Base-by-base conservation (phyloP, 2,797 vertebrate species). In the Glossophaga mutica region DNA sequence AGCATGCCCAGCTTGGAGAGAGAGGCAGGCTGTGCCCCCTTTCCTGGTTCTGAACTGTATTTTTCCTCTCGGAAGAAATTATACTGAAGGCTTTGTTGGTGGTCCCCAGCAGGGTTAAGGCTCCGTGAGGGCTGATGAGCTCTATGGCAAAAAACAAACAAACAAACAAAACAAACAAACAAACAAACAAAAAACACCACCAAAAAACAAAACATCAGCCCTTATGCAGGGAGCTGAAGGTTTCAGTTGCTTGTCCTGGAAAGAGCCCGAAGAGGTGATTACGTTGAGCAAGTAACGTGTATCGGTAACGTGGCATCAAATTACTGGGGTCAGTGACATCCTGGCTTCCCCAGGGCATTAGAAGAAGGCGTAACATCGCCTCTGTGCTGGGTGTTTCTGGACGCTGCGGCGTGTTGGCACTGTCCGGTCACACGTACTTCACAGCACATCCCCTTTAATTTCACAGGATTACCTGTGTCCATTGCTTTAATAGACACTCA, bases 31-130 rank as follows among this genome's bases (percentile, higher is more conserved):
- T 94, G 37, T 65, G 10, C 26, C 70, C 46, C 39, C 19, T 37
- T 29, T 21, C 8, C 5, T 21, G 26, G 26, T 78, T 97, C 97
- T 82, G 87, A 95, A 77, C 68, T 91, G 44, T 37, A 11, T 65
- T 95, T 98, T 98, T 97, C 95, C 19, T 93, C 98, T 97, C 76
- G 65, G 50, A 94, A 84, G 65, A 97, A 96, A 93, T 97, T 34
- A 89, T 76, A 37, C 29, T 83, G 48, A 48, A 77, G 83, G 97
- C 12, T 65, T 29, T n/a, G 94, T 93, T 87, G 97, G 82, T 79
- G 94, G 68, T 76, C 85, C n/a, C 92, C 77, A 79, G 81, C 87
- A 74, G 87, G 68, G 65, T n/a, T 90, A 87, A 79, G 90, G 52
- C n/a, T 87, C 78, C 73, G 7, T 34, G 71, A 95, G 65, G 73